Base-by-base conservation (phyloP, 2,888 invertebrate genomes). In the Ochropleura plecta region DNA sequence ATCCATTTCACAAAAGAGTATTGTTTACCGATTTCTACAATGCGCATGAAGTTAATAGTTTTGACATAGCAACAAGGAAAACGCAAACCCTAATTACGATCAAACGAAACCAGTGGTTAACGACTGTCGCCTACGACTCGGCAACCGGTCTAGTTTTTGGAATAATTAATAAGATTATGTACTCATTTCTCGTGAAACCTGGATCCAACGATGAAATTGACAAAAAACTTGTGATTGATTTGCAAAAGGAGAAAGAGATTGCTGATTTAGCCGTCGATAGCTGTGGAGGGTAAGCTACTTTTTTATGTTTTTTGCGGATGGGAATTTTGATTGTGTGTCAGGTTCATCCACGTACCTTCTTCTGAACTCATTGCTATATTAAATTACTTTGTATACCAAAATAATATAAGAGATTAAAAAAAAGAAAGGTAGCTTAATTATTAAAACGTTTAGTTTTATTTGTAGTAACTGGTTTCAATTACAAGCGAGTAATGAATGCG, bases 271-370 rank as follows among this genome's bases (percentile, higher is more conserved):
- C 40, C 2, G 59, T 60, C 9, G 59, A 60, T 60, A 60, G 59
- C 59, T 60, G 59, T 60, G 59, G 59, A 40, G 59, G 59, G 59
- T 60, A 60, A n/a, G n/a, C n/a, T n/a, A n/a, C n/a, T n/a, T n/a
- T n/a, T n/a, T n/a, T n/a, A n/a, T n/a, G n/a, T n/a, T n/a, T n/a
- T n/a, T n/a, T n/a, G n/a, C n/a, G n/a, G n/a, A n/a, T n/a, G n/a
- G n/a, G n/a, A n/a, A n/a, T n/a, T n/a, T n/a, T n/a, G n/a, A n/a
- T n/a, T n/a, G n/a, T n/a, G n/a, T n/a, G n/a, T n/a, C n/a, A n/a
- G n/a, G n/a, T n/a, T n/a, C n/a, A n/a, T n/a, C n/a, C n/a, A n/a
- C n/a, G n/a, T n/a, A n/a, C n/a, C n/a, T n/a, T n/a, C n/a, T n/a
- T n/a, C n/a, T n/a, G n/a, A n/a, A n/a, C n/a, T n/a, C n/a, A n/a